Percentiles rank a stretch among this genome's conserved stretches.
phyloP scores from a whole-genome alignment of 2,888 invertebrate genomes.

The Trichogramma evanescens region DNA sequence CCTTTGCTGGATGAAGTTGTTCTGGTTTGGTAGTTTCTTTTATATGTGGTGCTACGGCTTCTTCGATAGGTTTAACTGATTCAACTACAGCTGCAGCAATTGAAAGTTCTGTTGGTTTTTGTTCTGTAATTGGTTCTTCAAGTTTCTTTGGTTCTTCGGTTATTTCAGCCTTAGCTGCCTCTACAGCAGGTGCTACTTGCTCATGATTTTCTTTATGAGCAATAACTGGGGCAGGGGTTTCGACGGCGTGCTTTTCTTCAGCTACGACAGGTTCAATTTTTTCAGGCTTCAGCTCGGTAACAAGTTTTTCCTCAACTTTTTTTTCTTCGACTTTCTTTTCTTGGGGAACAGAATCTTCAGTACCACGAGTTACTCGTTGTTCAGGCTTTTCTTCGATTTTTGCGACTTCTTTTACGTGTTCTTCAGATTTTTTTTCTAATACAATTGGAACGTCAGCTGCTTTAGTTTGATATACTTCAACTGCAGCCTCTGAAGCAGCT shows the following conservation, averaged over 20 bases:
- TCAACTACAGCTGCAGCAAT: too few relatives aligned
- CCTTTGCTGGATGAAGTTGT: slow-evolving; percentile 4
- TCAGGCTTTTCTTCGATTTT: slow-evolving; percentile 19
- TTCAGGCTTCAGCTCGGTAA: background rate
- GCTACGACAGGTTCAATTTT: background rate
- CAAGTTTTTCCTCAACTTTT: background rate
- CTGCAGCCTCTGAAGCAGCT: slow-evolving; percentile 3
- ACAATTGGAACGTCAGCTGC: slow-evolving; percentile 17
- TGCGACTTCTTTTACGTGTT: slow-evolving; percentile 25
- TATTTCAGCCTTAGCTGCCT: background rate
- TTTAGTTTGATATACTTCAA: slow-evolving; percentile 20
- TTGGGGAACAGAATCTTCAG: slow-evolving; percentile 13
- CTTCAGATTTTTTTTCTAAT: slow-evolving; percentile 16
- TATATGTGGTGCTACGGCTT: slow-evolving; percentile 4
- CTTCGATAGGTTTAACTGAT: background rate
- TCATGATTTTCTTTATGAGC: background rate
- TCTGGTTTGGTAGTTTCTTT: background rate
- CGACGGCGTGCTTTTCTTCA: background rate
- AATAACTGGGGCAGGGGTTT: background rate
- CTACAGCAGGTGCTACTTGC: background rate
- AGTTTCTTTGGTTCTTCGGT: background rate
- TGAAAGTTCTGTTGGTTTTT: too few relatives aligned
- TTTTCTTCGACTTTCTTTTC: slow-evolving; percentile 9
- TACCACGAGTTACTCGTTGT: slow-evolving; percentile 18
- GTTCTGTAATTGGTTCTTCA: too few relatives aligned